Conservation (phyloP, 2,888 invertebrate species). For the Folsomia candida region DNA sequence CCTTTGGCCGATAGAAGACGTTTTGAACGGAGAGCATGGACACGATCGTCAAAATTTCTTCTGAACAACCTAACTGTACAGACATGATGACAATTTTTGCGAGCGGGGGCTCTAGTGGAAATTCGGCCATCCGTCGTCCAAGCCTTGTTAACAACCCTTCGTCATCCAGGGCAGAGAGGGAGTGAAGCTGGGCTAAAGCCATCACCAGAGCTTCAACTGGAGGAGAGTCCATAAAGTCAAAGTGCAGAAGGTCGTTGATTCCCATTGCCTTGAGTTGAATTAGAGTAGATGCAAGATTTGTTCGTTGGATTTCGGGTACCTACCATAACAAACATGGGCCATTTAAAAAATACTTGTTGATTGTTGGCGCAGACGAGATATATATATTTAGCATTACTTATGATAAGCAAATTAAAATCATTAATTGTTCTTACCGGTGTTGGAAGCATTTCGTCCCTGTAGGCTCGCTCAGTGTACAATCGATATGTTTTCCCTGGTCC, state of each 20-base stretch:
- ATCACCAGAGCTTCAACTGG: conserved; percentile 96
- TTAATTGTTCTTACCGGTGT: no score
- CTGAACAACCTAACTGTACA: conserved; percentile 93
- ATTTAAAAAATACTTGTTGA: no score
- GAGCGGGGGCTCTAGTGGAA: conserved; percentile 95
- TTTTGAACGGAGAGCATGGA: conserved; percentile 99
- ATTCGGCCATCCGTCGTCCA: conserved; percentile 94
- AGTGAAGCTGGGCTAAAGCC: conserved; percentile 95
- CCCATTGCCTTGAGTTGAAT: conserved; percentile 98
- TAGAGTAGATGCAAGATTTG: conserved; percentile 93
- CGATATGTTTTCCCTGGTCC: conserved; percentile 97
- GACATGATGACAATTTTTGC: conserved; percentile 99
- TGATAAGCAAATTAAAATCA: no score
- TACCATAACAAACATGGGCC: no score
- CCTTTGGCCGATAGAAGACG: conserved; percentile 92
- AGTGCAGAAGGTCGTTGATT: conserved; percentile 94
- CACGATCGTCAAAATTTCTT: conserved; percentile 96
- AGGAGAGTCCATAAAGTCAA: conserved; percentile 99
- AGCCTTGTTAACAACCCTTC: conserved; percentile 81
- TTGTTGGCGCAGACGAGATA: no score
- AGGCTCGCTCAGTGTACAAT: conserved; percentile 96
- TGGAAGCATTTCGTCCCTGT: conserved; percentile 96
- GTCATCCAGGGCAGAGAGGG: conserved; percentile 92
- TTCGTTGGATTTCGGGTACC: conserved; percentile 99
- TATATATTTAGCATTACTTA: no score